Evolutionary conservation across 37 sponge, comb jelly and placozoan genomes (phyloP), one percentile per base, ranked within the genome.

Genomic region (Spongilla lacustris): DNA sequence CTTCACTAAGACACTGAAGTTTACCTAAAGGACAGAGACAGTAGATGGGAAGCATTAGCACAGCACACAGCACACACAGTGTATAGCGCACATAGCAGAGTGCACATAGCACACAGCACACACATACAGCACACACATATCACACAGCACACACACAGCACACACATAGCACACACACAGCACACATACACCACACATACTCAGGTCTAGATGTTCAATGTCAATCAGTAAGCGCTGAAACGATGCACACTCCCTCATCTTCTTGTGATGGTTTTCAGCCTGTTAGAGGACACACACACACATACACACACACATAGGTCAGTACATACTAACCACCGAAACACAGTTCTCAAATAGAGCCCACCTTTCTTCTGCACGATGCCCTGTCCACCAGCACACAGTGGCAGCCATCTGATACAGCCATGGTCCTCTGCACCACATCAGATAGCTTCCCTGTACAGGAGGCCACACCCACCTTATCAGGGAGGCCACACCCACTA

Each of bases 181-280:
- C 8, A 46, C 8, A 46, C 8, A 46, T 46, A 46, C 8, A 11
- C 78, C 36, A 0, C 38, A n/a, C 34, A 29, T 49, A 71, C 80
- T 49, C 10, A 86, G 68, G 70, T 89, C 80, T 41, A 89, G 89
- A 46, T 97, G 87, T 80, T 91, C 88, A 19, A 97, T 97, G 79
- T 97, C 98, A 68, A 97, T 93, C 34, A 91, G 84, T 13, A 95
- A 72, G 32, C 96, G 36, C 22, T 81, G 82, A 33, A 93, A 93
- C n/a, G 30, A 78, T 12, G 96, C 89, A 8, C 92, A 90, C 67
- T 69, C 67, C 33, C 6, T 28, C 22, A 76, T 76, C 79, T 46
- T 49, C 33, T 72, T 74, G 67, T 76, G 58, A 71, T 74, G 50
- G 17, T 27, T 2, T 69, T 84, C 75, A 73, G 79, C 30, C 90